Evolutionary conservation across 2,113 vertebrate species (phyloP), one percentile per base, ranked within the genome.

Genomic region (Plestiodon gilberti): DNA sequence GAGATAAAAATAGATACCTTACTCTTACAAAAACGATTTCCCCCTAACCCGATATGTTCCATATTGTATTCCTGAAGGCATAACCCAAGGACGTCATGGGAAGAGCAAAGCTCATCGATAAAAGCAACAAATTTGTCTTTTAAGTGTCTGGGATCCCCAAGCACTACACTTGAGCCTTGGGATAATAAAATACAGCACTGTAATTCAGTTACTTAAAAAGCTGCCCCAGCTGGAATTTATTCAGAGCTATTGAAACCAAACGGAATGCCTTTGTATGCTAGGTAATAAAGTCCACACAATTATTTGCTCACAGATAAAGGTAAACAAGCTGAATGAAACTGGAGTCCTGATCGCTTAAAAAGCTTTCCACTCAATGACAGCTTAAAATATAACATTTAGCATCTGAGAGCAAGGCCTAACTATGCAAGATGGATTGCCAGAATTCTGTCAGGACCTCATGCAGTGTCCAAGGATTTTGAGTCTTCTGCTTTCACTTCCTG

Each of bases 111-210:
- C 78, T 70, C 25, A 48, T 86, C 84, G 76, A 4, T 0, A 5
- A 78, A 25, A 90, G 77, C 75, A 4, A 22, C n/a, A 35, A 79
- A 71, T 64, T 52, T 48, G n/a, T 62, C 0, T 0, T 23, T 78
- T 70, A 59, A 81, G 28, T 43, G n/a, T 9, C 33, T 0, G 0
- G 28, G 6, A 22, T 25, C 84, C 11, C 1, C 13, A 33, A 48
- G 59, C 13, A 79, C 30, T 43, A 92, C 20, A 62, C 18, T 33
- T 33, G 87, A 74, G 59, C 71, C 69, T 25, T 61, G 87, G 65
- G 62, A 88, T 6, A 20, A 43, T 30, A 15, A 84, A 75, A 0
- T 38, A 15, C 62, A n/a, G 71, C 0, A 0, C 3, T 57, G 30
- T 35, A 0, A 0, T n/a, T 86, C 61, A 20, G 6, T 43, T 87